These are phyloP conservation scores for Meteorus colon DNA, from an alignment of 2,888 invertebrate species.

Conservation along the genomic window DNA sequence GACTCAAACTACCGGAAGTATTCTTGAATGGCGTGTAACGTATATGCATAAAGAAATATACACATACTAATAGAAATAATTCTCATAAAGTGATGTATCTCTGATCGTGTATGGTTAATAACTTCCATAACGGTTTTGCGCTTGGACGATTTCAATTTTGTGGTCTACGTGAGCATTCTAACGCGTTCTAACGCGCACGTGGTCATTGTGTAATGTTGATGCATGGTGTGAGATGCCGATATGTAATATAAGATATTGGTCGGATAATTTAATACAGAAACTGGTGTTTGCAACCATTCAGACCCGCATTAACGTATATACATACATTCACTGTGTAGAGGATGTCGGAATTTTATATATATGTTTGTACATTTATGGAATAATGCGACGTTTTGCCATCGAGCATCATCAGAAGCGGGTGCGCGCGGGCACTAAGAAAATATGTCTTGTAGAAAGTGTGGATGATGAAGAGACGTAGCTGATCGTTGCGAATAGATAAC, in stretches of 20 bases:
- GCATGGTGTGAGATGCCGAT: neutral
- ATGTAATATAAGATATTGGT: slow-evolving; percentile 3
- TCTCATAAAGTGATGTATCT: neutral
- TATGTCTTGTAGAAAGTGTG: neutral
- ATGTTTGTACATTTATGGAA: neutral
- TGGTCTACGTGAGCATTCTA: slow-evolving; percentile 29
- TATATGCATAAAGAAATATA: neutral
- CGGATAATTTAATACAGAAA: neutral
- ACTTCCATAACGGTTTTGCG: slow-evolving; percentile 34
- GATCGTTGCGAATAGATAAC: slow-evolving; percentile 39
- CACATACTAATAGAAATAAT: slow-evolving; percentile 8
- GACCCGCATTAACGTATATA: neutral
- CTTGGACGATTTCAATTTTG: slow-evolving; percentile 39
- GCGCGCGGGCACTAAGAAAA: neutral
- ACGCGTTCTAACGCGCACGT: neutral
- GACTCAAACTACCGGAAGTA: slow-evolving; percentile 17
- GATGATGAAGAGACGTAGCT: slow-evolving; percentile 39
- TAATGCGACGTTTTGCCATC: neutral
- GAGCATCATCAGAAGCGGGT: neutral
- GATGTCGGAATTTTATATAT: neutral
- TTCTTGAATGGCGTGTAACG: neutral
- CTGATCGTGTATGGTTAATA: slow-evolving; percentile 38
- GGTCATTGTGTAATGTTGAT: slow-evolving; percentile 17
- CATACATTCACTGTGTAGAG: neutral
- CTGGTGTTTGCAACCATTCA: neutral